Percentiles rank a stretch among this genome's conserved stretches.
Conservation (phyloP, 1,140 invertebrate species). For the Pogonognathellus flavescens region DNA sequence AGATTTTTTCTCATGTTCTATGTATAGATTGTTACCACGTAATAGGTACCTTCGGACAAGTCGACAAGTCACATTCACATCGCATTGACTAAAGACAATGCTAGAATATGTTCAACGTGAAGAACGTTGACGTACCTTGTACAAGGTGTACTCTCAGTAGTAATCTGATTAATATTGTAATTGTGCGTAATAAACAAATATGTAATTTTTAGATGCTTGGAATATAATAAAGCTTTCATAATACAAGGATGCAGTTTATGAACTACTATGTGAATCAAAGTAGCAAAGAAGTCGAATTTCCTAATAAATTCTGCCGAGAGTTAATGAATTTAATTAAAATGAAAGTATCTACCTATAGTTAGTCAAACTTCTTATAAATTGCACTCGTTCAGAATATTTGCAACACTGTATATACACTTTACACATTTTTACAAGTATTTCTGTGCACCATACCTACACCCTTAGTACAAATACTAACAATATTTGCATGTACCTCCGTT, state of each 20-base stretch:
- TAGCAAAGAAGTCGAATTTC: constrained; percentile 17
- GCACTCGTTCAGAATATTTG: not conserved
- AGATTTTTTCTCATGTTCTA: not conserved
- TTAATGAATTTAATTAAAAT: constrained; percentile 54
- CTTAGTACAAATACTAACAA: too few relatives aligned
- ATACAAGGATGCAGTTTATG: constrained; percentile 4
- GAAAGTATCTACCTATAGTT: constrained; percentile 37
- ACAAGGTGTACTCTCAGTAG: not conserved
- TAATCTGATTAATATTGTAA: constrained; percentile 30
- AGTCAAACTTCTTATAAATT: constrained; percentile 25
- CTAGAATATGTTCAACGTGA: not conserved
- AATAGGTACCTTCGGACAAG: too few relatives aligned
- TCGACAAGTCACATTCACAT: not conserved
- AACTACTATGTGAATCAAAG: constrained; percentile 6
- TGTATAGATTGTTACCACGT: too few relatives aligned
- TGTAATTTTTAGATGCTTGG: not conserved
- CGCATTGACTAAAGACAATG: not conserved
- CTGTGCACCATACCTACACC: not conserved
- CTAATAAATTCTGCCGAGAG: constrained; percentile 14
- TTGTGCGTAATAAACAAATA: constrained; percentile 26
- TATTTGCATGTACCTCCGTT: too few relatives aligned
- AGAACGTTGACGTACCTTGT: not conserved
- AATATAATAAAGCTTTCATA: constrained; percentile 44
- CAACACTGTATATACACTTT: not conserved
- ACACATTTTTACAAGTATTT: not conserved